Evolutionary conservation across 2,797 vertebrate species (phyloP).

Genomic region (Orestias chungarensis): DNA sequence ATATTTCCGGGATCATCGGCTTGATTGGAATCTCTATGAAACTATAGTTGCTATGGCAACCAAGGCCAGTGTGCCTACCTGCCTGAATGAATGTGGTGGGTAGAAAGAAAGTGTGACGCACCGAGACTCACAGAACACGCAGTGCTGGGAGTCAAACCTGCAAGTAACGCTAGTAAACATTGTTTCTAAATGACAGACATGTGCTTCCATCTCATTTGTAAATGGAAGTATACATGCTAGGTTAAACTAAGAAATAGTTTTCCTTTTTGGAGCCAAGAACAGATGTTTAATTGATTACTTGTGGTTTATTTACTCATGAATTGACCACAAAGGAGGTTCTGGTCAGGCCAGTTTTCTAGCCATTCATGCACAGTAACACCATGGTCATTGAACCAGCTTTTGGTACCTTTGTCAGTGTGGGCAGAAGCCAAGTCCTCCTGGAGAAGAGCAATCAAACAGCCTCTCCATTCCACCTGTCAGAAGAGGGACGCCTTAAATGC

Average conservation of each 20-base stretch:
- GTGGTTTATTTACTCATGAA: not conserved
- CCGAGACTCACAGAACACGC: constrained; percentile 41
- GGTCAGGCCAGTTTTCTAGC: not conserved
- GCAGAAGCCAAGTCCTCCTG: not conserved
- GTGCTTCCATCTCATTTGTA: not conserved
- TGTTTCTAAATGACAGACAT: constrained; percentile 1
- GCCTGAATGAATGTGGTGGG: constrained; percentile 36
- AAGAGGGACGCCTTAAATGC: not conserved
- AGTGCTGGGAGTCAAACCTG: constrained; percentile 48
- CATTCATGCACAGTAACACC: not conserved
- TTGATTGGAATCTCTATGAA: constrained; percentile 64
- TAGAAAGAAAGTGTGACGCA: constrained; percentile 34
- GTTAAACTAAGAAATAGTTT: no score
- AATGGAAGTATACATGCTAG: not conserved
- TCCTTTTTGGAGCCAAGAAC: not conserved
- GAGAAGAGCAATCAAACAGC: not conserved
- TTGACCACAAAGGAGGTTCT: not conserved
- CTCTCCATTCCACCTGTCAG: not conserved
- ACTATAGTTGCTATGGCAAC: constrained; percentile 80
- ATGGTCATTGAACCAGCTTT: not conserved
- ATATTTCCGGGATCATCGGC: constrained; percentile 35
- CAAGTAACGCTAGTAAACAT: constrained; percentile 41
- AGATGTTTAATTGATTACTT: not conserved
- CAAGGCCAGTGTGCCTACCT: constrained; percentile 54
- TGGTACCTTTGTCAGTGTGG: not conserved